A percentile compares a stretch with the other conserved stretches of the same genome.
These are phyloP conservation scores for Crepidodera aurea DNA, from an alignment of 2,888 invertebrate genomes.

Conservation along the genomic window DNA sequence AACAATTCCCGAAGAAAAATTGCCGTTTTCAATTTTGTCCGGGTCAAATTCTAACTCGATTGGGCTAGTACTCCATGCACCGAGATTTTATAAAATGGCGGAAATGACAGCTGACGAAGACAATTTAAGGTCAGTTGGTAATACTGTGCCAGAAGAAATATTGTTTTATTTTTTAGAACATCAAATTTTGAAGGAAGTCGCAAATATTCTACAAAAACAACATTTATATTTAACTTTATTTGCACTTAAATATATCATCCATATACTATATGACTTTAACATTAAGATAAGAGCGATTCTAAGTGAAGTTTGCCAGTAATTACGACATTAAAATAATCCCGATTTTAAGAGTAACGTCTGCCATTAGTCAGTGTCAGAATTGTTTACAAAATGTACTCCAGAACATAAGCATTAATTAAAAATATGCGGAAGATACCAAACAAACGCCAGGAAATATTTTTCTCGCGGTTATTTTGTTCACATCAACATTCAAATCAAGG, in stretches of 20 bases:
- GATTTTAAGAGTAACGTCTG: conserved; percentile 7
- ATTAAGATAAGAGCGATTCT: conserved; percentile 1
- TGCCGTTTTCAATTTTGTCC: too few relatives aligned
- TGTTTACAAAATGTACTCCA: conserved; percentile 2
- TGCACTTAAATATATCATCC: not conserved
- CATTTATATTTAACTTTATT: not conserved
- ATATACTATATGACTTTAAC: not conserved
- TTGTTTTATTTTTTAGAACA: too few relatives aligned
- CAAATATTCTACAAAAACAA: conserved; percentile 4
- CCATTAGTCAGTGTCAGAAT: conserved; percentile 10
- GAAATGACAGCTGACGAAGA: too few relatives aligned
- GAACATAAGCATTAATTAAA: conserved; percentile 10
- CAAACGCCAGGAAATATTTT: conserved; percentile 13
- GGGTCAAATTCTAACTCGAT: too few relatives aligned
- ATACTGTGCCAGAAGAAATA: too few relatives aligned
- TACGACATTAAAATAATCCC: not conserved
- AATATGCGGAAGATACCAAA: conserved; percentile 18
- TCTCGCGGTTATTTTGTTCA: too few relatives aligned
- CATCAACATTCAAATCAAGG: too few relatives aligned
- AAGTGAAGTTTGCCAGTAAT: not conserved
- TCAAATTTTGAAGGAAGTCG: too few relatives aligned
- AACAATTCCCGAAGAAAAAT: too few relatives aligned
- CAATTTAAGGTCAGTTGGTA: too few relatives aligned
- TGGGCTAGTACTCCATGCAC: too few relatives aligned
- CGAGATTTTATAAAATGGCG: too few relatives aligned